These are phyloP conservation scores for Lordiphosa collinella DNA, from an alignment of 1,140 invertebrate species.

Conservation along the genomic window DNA sequence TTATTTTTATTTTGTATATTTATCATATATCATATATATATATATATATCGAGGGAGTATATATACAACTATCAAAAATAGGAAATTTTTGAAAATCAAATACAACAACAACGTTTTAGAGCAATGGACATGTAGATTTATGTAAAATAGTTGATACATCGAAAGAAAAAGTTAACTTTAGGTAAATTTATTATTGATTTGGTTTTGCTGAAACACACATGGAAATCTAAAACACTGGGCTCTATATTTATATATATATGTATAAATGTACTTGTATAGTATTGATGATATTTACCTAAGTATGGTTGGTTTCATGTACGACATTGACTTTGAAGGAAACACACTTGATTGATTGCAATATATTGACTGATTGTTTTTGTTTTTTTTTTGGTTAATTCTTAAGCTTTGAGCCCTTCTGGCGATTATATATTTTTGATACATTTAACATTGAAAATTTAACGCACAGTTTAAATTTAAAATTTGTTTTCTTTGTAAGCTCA, in stretches of 20 bases:
- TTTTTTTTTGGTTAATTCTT: neutral
- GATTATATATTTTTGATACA: slow-evolving; percentile 13
- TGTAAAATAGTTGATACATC: slow-evolving; percentile 55
- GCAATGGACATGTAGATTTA: neutral
- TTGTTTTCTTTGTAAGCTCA: slow-evolving; percentile 52
- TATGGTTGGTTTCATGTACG: slow-evolving; percentile 20
- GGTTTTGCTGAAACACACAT: slow-evolving; percentile 34
- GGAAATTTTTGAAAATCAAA: slow-evolving; percentile 32
- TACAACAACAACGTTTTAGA: slow-evolving; percentile 10
- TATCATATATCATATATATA: slow-evolving; percentile 26
- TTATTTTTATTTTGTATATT: slow-evolving; percentile 16
- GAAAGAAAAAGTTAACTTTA: slow-evolving; percentile 72
- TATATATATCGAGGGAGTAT: slow-evolving; percentile 25
- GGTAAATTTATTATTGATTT: slow-evolving; percentile 7
- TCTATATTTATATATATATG: slow-evolving; percentile 29
- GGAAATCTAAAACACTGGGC: slow-evolving; percentile 57
- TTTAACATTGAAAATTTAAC: slow-evolving; percentile 50
- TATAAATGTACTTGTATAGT: neutral
- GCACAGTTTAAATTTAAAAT: slow-evolving; percentile 35
- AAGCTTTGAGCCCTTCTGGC: neutral
- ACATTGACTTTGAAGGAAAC: slow-evolving; percentile 51
- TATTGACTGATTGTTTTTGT: slow-evolving; percentile 62
- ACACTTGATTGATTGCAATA: slow-evolving; percentile 70
- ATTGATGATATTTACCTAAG: slow-evolving; percentile 1
- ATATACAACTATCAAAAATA: slow-evolving; percentile 72